phyloP scores from a whole-genome alignment of 92 coral and sea anemone genomes.

The Parazoanthus atlanticus region DNA sequence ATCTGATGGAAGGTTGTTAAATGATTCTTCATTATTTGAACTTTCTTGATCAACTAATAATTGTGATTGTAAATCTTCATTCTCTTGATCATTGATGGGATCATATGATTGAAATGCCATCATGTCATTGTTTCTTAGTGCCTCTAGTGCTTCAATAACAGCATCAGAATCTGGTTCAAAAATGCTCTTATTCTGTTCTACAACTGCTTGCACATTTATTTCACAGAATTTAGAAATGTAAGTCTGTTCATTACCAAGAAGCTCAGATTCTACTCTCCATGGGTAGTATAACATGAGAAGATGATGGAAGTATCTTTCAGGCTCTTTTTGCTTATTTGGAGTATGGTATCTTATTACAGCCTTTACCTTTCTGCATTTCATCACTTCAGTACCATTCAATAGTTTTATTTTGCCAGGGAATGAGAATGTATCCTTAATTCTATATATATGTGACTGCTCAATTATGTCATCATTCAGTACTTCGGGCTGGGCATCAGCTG shows the following conservation, averaged over 20 bases:
- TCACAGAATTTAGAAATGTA: not conserved
- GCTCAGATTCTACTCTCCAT: slow-evolving; percentile 9
- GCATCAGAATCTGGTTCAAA: slow-evolving; percentile 12
- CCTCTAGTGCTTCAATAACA: slow-evolving; percentile 54
- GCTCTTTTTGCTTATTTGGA: slow-evolving; percentile 51
- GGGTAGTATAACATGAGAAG: slow-evolving; percentile 33
- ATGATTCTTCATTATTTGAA: slow-evolving; percentile 40
- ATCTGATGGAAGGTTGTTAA: slow-evolving; percentile 46
- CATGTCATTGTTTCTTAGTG: slow-evolving; percentile 46
- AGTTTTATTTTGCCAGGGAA: slow-evolving; percentile 44
- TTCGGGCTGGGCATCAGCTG: slow-evolving; percentile 59
- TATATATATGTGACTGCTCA: not conserved
- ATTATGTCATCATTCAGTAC: slow-evolving; percentile 18
- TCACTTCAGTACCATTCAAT: slow-evolving; percentile 40
- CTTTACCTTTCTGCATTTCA: slow-evolving; percentile 52
- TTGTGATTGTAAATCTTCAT: slow-evolving; percentile 46
- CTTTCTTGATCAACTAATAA: not conserved
- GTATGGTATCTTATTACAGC: slow-evolving; percentile 52
- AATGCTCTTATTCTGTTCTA: not conserved
- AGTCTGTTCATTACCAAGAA: not conserved
- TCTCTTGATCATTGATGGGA: slow-evolving; percentile 60
- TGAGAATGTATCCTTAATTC: not conserved
- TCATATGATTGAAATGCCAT: slow-evolving; percentile 59
- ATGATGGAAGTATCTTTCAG: slow-evolving; percentile 57
- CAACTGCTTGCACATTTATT: not conserved